Evolutionary conservation across 2,888 invertebrate species (phyloP), one percentile per base, ranked within the genome.

Genomic region (Drosophila anceps): DNA sequence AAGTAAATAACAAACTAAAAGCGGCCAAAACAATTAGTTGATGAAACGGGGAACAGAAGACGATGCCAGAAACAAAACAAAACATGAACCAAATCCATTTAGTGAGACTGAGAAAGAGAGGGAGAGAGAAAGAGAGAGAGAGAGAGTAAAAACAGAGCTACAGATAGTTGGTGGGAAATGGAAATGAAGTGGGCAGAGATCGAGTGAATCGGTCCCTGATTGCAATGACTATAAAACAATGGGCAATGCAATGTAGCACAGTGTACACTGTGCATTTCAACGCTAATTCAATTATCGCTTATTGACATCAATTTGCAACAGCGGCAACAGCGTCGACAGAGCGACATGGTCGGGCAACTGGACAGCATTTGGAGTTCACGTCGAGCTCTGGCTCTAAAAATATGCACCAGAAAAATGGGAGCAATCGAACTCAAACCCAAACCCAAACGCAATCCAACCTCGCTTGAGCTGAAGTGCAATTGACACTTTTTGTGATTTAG

Each of bases 261-360:
- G 82, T 79, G 82, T 75, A 81, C 72, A 75, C 74, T 84, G 84
- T 74, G 73, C 76, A 81, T 81, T 80, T 84, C 78, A 82, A 72
- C 79, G 79, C 79, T 91, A 91, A 90, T 90, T 89, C 89, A 90
- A 90, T 90, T 91, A 90, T 88, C 89, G 84, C 83, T 89, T 90
- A 90, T 89, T 90, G 90, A 89, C 88, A 88, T 80, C 90, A 84
- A 90, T 90, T 90, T 82, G 74, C 76, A 62, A 61, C 62, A 43
- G 44, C 50, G 41, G 57, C 43, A 60, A 46, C 57, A 18, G 44
- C 31, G 50, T n/a, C 46, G 63, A 41, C 57, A 29, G 27, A 31
- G 44, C 46, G 57, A 44, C 54, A 54, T 29, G 31, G 50, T 13
- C 51, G n/a, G 58, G 20, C n/a, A 55, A 55, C 29, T 50, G 50